Percentiles rank a stretch among this genome's conserved stretches.
These are phyloP conservation scores for fruit fly (Drosophila melanogaster) DNA, from an alignment of 1,140 invertebrate species.

Conservation along the genomic window Release_6_plus_ISO1_MT NT_037436.4:3611501-3612000, in stretches of 20 bases:
- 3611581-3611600: neutral
- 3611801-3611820: neutral
- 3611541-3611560: slow-evolving; percentile 2
- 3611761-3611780: too few relatives aligned
- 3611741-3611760: too few relatives aligned
- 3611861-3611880: neutral
- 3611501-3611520: neutral
- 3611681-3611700: neutral
- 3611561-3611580: neutral
- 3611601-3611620: neutral
- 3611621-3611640: neutral
- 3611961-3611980: neutral
- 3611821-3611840: neutral
- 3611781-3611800: neutral
- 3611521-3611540: slow-evolving; percentile 6
- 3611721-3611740: too few relatives aligned
- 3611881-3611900: slow-evolving; percentile 26
- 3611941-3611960: slow-evolving; percentile 16
- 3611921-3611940: slow-evolving; percentile 5
- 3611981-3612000: slow-evolving; percentile 23
- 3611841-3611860: slow-evolving; percentile 8
- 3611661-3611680: neutral
- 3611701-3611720: neutral
- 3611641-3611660: neutral
- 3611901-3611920: too few relatives aligned